A percentile compares a stretch with the other conserved stretches of the same genome.
phyloP scores from a whole-genome alignment of 1,140 invertebrate genomes.

The Ceratina australensis region DNA sequence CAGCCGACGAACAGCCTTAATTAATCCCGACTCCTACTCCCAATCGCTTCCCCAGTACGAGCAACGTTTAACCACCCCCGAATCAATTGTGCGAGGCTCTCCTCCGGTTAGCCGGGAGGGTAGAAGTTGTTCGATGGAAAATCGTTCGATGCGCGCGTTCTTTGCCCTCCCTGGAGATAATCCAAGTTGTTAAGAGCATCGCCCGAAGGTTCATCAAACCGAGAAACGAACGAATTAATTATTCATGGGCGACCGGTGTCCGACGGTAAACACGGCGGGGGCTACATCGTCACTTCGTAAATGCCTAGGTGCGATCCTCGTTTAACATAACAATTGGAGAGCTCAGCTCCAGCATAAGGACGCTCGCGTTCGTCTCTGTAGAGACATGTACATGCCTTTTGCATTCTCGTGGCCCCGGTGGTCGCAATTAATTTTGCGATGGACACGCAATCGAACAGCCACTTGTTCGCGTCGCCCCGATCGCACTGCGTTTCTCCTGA shows the following conservation, averaged over 20 bases:
- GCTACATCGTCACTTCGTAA: slow-evolving; percentile 60
- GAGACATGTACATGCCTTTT: slow-evolving; percentile 33
- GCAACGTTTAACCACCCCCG: slow-evolving; percentile 31
- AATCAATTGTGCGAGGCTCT: slow-evolving; percentile 24
- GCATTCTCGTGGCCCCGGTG: slow-evolving; percentile 42
- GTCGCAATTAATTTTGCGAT: slow-evolving; percentile 57
- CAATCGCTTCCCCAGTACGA: slow-evolving; percentile 9
- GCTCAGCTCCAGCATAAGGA: slow-evolving; percentile 43
- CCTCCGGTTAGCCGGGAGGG: not conserved
- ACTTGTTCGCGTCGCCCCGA: slow-evolving; percentile 24
- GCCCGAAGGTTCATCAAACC: slow-evolving; percentile 1
- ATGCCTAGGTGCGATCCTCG: slow-evolving; percentile 48
- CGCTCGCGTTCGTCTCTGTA: slow-evolving; percentile 22
- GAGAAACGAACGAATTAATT: slow-evolving; percentile 68
- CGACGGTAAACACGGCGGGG: slow-evolving; percentile 54
- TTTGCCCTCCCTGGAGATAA: not conserved
- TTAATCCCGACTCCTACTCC: slow-evolving; percentile 22
- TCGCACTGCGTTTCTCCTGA: not conserved
- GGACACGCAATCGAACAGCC: slow-evolving; percentile 47
- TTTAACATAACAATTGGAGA: slow-evolving; percentile 66
- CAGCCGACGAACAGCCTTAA: slow-evolving; percentile 21
- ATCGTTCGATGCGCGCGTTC: not conserved
- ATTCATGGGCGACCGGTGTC: slow-evolving; percentile 67
- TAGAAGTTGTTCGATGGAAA: slow-evolving; percentile 1
- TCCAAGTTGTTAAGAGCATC: not conserved